Evolutionary conservation across 2,797 vertebrate species (phyloP), one percentile per base, ranked within the genome.

Genomic region (Microcaecilia unicolor): DNA sequence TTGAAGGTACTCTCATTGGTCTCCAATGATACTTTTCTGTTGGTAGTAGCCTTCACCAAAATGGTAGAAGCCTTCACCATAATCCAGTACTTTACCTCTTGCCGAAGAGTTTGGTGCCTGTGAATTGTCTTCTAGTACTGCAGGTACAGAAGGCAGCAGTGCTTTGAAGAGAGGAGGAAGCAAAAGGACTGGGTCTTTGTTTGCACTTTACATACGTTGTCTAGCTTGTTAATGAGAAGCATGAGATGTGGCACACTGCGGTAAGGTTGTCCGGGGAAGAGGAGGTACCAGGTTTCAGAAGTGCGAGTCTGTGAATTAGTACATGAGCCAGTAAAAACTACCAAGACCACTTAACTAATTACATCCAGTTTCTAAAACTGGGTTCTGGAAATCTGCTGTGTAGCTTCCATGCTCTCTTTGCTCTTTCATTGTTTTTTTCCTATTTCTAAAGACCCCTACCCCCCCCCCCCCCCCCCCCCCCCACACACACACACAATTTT

Each of bases 191-290:
- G 50, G 59, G 36, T 64, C 50, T 66, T n/a, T 71, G 54, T 45
- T 71, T 76, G 78, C 78, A 81, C 77, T 81, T 83, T 81, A 78
- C 42, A n/a, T 38, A 24, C 5, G 6, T 15, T 38, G 56, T 41
- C 51, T 63, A 48, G 55, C 44, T 69, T 28, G 37, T 25, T 61
- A 47, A 48, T 33, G 69, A 44, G 38, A 48, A 64, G 35, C 22
- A 43, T 31, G 44, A 53, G 51, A 11, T 23, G 15, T 55, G 51
- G 40, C 46, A 50, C 45, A 36, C 34, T 52, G 36, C n/a, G 38
- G 35, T 44, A 26, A n/a, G n/a, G n/a, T n/a, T n/a, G n/a, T n/a
- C n/a, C 35, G 43, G 18, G n/a, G 25, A 42, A 35, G 33, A 4
- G 51, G 25, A 48, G 55, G 12, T 44, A 35, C 10, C 54, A 37